Base-by-base conservation (phyloP, 2,797 vertebrate species). In the Pampus argenteus region DNA sequence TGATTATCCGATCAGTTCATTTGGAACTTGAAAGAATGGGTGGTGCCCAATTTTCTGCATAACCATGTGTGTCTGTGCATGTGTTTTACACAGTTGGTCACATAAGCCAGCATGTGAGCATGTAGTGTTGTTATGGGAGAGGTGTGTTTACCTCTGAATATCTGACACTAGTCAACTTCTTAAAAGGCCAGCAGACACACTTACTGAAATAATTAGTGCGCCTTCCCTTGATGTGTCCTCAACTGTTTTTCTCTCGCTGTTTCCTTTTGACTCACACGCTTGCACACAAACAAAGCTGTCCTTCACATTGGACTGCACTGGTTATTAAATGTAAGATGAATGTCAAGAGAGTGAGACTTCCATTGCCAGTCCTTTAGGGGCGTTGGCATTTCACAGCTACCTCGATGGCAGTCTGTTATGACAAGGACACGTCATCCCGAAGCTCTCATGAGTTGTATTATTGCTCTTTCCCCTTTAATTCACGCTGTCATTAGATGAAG, bases 261-360 rank as follows among this genome's bases (percentile, higher is more conserved):
- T 69, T 29, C 51, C 66, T 69, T 68, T 22, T 56, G 56, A 54
- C 65, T 55, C 64, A 34, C 47, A 61, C 68, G 31, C 63, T 66
- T 40, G n/a, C 67, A 56, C 54, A 48, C 62, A 74, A 78, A 83
- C 77, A 78, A 74, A 76, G 57, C 73, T 63, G 81, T 81, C 86
- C 82, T 90, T 89, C 81, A 74, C 67, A 42, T 67, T 23, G 4
- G 45, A 47, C n/a, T n/a, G 47, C 9, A 1, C 26, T 52, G 67
- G 59, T 82, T 89, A 88, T 89, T 87, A 86, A 81, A 86, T 80
- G 64, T 40, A 72, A 72, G 73, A 87, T 67, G 71, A 82, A 85
- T 84, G 81, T 82, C 79, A 80, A 71, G 72, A 82, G 52, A 81
- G 66, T 42, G 58, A 80, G 78, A 49, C 60, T 73, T 61, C 61